These are phyloP conservation scores for Cyprinus carpio DNA, from an alignment of 2,113 vertebrate species.

Conservation along the genomic window DNA sequence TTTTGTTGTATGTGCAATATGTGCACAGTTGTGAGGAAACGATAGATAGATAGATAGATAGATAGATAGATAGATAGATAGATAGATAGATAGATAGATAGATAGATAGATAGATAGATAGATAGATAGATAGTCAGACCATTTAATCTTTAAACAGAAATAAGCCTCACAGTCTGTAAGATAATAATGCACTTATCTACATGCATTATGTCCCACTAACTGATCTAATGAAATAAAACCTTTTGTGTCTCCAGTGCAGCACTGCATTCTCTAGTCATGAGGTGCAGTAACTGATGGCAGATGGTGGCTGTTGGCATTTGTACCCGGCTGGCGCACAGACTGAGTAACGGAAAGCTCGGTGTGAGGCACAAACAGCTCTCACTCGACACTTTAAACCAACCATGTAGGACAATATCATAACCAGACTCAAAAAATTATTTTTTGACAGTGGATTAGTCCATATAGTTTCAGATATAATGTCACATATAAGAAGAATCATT, in stretches of 20 bases:
- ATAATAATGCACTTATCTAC: neutral
- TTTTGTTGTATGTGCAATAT: no score
- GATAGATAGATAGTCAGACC: neutral
- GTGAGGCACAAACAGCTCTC: constrained; percentile 29
- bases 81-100: neutral
- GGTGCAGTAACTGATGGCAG: constrained; percentile 43
- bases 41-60: no score
- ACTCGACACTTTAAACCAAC: neutral
- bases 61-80: neutral
- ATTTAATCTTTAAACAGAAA: constrained; percentile 11
- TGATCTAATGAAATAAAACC: constrained; percentile 19
- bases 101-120: neutral
- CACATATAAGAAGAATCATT: neutral
- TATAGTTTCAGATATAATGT: neutral
- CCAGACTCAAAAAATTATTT: neutral
- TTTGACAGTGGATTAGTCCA: neutral
- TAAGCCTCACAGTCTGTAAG: neutral
- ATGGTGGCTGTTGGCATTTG: constrained; percentile 45
- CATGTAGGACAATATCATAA: constrained; percentile 14
- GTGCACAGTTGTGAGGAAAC: no score
- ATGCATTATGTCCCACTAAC: constrained; percentile 20
- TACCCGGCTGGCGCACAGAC: constrained; percentile 39
- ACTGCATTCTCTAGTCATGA: constrained; percentile 35
- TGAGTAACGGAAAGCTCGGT: constrained; percentile 42
- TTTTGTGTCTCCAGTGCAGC: constrained; percentile 8